Evolutionary conservation across 2,113 vertebrate genomes (phyloP).

Genomic region (Garra rufa): DNA sequence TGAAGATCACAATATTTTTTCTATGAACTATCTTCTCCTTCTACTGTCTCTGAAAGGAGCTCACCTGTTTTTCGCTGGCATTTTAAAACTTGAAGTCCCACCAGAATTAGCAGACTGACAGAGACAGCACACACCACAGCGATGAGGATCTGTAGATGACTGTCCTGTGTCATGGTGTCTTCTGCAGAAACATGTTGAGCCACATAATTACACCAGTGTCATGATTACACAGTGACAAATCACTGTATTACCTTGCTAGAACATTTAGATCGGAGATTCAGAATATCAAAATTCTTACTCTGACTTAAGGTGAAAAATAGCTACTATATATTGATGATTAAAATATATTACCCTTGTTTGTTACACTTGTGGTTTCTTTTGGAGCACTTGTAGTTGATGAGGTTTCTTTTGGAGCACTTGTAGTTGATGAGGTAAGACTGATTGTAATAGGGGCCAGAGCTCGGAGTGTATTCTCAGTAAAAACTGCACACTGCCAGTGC

Average conservation of each 20-base stretch:
- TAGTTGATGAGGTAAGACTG: background rate
- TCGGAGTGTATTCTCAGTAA: constrained; percentile 47
- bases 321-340: background rate
- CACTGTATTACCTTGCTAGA: no score
- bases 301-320: background rate
- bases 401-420: background rate
- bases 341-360: background rate
- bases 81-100: background rate
- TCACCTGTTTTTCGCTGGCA: constrained; percentile 4
- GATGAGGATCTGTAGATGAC: background rate
- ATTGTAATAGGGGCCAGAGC: constrained; percentile 29
- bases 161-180: background rate
- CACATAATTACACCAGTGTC: background rate
- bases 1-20: background rate
- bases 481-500: constrained; percentile 54
- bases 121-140: background rate
- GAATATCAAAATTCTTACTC: no score
- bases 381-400: background rate
- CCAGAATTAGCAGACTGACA: background rate
- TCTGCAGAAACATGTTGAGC: background rate
- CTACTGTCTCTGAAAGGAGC: background rate
- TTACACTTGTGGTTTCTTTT: background rate
- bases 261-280: no score
- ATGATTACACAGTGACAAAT: background rate
- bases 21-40: background rate